Conservation (phyloP, 2,797 vertebrate genomes). For the Cynodonichthys magdalenae region DNA sequence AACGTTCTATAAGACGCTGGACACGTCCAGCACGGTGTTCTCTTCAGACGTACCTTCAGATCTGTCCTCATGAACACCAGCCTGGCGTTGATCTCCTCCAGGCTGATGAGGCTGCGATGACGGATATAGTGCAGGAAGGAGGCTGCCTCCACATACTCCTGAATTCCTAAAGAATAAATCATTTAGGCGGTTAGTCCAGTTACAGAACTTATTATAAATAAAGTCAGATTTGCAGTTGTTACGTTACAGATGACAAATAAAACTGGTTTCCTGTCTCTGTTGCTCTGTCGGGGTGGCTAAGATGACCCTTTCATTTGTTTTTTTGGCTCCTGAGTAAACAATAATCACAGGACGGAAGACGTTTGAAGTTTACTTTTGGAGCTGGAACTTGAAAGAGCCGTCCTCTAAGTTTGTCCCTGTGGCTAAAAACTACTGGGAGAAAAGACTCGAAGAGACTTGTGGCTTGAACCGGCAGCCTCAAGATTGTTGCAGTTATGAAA, state of each 20-base stretch:
- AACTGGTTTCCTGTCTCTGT: conserved; percentile 57
- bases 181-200: no score
- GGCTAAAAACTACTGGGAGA: neutral
- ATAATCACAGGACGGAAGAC: conserved; percentile 80
- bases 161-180: conserved; percentile 84
- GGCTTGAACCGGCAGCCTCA: no score
- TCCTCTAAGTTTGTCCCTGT: conserved; percentile 32
- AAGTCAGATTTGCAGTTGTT: conserved; percentile 20
- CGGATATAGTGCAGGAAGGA: conserved; percentile 97
- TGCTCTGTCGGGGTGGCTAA: conserved; percentile 42
- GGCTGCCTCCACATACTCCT: conserved; percentile 96
- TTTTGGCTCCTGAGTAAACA: conserved; percentile 74
- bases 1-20: neutral
- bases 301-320: conserved; percentile 68
- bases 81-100: conserved; percentile 93
- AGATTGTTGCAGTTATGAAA: no score
- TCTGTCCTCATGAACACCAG: conserved; percentile 86
- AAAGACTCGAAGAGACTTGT: conserved; percentile 12
- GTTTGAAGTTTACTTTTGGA: conserved; percentile 76
- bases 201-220: neutral
- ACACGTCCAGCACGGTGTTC: neutral
- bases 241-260: conserved; percentile 52
- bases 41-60: conserved; percentile 11
- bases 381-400: conserved; percentile 73
- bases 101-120: conserved; percentile 90